Evolutionary conservation across 2,888 invertebrate species (phyloP), one percentile per base, ranked within the genome.

Genomic region (Torymus auratus): DNA sequence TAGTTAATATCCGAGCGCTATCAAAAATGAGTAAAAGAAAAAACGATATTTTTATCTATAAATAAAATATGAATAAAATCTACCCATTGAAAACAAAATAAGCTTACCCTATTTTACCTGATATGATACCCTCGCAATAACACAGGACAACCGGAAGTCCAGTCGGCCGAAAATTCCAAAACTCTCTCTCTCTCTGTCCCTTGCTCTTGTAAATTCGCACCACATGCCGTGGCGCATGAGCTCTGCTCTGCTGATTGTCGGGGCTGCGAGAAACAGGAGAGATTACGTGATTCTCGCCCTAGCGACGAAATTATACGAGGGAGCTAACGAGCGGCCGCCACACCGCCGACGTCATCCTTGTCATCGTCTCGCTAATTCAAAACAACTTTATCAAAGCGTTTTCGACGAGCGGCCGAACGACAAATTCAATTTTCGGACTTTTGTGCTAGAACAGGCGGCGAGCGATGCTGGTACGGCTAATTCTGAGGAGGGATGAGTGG

Each of bases 331-430:
- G 79, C 4, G 41, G 14, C 20, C 56, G 17, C 41, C 41, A 23
- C 41, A 23, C 55, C 52, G 62, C n/a, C 41, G 7, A 5, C 7
- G 41, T 10, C 41, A 7, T 7, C 41, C 7, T 7, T 7, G 41
- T 7, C 41, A 17, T 50, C 41, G 41, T 13, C 52, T 64, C 78
- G 50, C 81, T 82, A 78, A 82, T 78, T 75, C 71, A 58, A 55
- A 67, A 77, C 78, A 78, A 82, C 78, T 82, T 82, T 71, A 67
- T 82, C 78, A 78, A 82, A 78, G 74, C 70, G 58, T 15, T 74
- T 72, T 58, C 41, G 13, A 20, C 28, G 13, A 14, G 5, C 28
- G 15, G 14, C 15, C 11, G 13, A 11, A 14, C 58, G 72, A 41
- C 52, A 52, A 82, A 82, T 79, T 75, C 53, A 72, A 79, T 79